Evolutionary conservation across 2,888 invertebrate genomes (phyloP), one percentile per base, ranked within the genome.

Genomic region (Lomographa bimaculata): DNA sequence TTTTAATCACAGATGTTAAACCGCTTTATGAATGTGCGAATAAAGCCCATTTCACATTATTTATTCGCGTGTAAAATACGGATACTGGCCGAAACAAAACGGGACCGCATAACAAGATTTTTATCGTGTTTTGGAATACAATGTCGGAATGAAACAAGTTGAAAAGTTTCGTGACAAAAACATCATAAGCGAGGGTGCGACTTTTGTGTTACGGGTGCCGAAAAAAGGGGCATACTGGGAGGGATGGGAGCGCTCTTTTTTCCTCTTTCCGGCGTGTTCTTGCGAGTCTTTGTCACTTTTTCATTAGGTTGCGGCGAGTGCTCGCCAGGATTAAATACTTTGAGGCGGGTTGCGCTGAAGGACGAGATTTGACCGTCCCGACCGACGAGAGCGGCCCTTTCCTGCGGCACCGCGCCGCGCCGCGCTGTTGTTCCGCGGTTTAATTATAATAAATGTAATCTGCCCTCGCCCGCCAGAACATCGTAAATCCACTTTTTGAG

Each of bases 101-200:
- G 42, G 35, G 50, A 50, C 47, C 47, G 47, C 50, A 53, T 45
- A 50, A 41, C 50, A 47, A 47, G 50, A 53, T 49, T 53, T 53
- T 48, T 48, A 53, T 48, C 53, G 46, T 37, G 32, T 43, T 48
- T 50, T 47, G 41, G 48, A 50, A 50, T 42, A 54, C 48, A 50
- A 50, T 48, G 50, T 35, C 32, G 45, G 45, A 39, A 50, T 39
- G 48, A 44, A 44, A 50, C 46, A 50, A 54, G 47, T 50, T 40
- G 35, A 39, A 39, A 46, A 50, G 50, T 54, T 54, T 44, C 28
- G 41, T 32, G 41, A 50, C 47, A 46, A 50, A 50, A 46, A 44
- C 44, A 37, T 45, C 43, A 39, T 40, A 41, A 42, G 46, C 41
- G 39, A 18, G 50, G 47, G 35, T 32, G 9, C 30, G 36, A 50